phyloP scores from a whole-genome alignment of 2,113 vertebrate genomes.

The Pleuronectes platessa region DNA sequence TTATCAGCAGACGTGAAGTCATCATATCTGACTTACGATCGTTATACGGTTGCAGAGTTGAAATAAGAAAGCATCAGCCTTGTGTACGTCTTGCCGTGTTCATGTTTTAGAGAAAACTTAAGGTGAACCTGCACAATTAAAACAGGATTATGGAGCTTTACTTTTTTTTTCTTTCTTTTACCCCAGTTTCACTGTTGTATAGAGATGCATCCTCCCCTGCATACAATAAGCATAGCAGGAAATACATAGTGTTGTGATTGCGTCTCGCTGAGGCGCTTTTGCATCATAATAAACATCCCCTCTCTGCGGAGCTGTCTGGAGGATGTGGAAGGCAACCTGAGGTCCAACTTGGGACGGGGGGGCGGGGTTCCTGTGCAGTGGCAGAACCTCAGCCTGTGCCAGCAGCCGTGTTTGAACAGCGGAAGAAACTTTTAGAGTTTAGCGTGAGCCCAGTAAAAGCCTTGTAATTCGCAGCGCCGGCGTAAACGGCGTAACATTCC shows the following conservation, averaged over 20 bases:
- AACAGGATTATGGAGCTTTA: slow-evolving; percentile 59
- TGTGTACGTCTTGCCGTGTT: not conserved
- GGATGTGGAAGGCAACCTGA: slow-evolving; percentile 78
- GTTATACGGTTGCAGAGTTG: not conserved
- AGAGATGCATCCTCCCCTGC: slow-evolving; percentile 44
- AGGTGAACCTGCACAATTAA: slow-evolving; percentile 26
- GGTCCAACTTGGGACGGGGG: slow-evolving; percentile 61
- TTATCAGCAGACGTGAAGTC: slow-evolving; percentile 34
- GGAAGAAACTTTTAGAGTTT: slow-evolving; percentile 74
- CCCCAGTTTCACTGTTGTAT: slow-evolving; percentile 46
- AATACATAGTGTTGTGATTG: slow-evolving; percentile 74
- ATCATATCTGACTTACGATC: slow-evolving; percentile 7
- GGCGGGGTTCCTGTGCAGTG: slow-evolving; percentile 73
- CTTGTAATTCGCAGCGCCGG: slow-evolving; percentile 50
- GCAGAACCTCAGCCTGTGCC: slow-evolving; percentile 66
- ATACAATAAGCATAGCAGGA: slow-evolving; percentile 54
- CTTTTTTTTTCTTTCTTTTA: slow-evolving; percentile 38
- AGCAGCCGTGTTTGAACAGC: slow-evolving; percentile 69
- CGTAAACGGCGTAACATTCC: slow-evolving; percentile 48
- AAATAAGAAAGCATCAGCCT: not conserved
- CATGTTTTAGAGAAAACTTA: slow-evolving; percentile 32
- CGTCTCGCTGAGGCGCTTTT: slow-evolving; percentile 67
- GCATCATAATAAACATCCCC: slow-evolving; percentile 81
- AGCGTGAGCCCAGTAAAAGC: slow-evolving; percentile 58
- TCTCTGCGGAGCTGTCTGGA: slow-evolving; percentile 68